phyloP scores from a whole-genome alignment of 2,797 vertebrate genomes.

The Catharus ustulatus region DNA sequence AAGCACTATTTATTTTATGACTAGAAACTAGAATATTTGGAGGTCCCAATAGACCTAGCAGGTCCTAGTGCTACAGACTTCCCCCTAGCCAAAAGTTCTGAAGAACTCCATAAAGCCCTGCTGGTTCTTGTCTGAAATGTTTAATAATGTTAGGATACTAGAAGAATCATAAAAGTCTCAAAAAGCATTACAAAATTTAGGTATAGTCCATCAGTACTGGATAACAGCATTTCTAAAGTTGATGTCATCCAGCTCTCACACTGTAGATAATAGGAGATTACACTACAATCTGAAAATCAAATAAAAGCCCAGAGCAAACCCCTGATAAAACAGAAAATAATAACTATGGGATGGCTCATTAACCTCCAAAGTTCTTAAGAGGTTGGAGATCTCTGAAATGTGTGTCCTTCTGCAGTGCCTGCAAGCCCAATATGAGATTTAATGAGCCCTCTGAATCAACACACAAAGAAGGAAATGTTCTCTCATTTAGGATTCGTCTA shows the following conservation, averaged over 20 bases:
- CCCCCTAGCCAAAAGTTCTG: neutral
- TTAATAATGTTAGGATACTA: neutral
- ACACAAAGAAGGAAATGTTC: neutral
- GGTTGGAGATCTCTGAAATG: conserved; percentile 18
- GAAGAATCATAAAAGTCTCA: neutral
- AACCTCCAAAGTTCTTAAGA: conserved; percentile 17
- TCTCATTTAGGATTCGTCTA: neutral
- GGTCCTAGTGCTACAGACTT: neutral
- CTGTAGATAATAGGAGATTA: neutral
- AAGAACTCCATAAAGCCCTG: neutral
- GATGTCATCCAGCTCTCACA: neutral
- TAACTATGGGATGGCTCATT: conserved; percentile 44
- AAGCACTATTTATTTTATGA: neutral
- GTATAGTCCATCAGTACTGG: neutral
- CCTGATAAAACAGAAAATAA: conserved; percentile 20
- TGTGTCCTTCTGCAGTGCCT: conserved; percentile 32
- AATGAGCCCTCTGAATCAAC: conserved; percentile 29
- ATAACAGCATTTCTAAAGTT: neutral
- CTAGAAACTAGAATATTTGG: neutral
- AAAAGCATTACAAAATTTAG: neutral
- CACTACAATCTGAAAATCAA: conserved; percentile 39
- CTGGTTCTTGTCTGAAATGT: neutral
- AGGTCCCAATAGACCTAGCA: neutral
- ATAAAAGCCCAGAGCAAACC: conserved; percentile 36
- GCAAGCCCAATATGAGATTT: conserved; percentile 6